phyloP scores from a whole-genome alignment of 2,113 vertebrate species.

The Myocastor coypus region DNA sequence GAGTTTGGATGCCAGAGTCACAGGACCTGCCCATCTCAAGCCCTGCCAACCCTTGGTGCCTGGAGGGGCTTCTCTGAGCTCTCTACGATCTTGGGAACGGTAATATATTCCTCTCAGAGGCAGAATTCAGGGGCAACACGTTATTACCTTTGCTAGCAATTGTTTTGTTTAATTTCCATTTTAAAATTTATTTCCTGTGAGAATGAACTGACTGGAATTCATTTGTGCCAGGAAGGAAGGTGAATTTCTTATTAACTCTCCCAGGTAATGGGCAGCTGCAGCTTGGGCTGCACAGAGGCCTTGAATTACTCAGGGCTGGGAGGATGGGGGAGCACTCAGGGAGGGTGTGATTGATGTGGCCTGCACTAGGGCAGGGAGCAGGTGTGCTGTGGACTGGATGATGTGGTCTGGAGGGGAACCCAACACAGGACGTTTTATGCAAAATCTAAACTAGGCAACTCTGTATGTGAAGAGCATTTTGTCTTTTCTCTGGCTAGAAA shows the following conservation, averaged over 20 bases:
- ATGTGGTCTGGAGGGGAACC: not conserved
- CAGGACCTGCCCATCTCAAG: not conserved
- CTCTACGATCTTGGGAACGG: conserved; percentile 40
- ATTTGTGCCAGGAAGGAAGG: conserved; percentile 75
- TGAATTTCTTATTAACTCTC: conserved; percentile 83
- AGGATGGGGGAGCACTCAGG: not conserved
- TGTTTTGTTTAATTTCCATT: conserved; percentile 86
- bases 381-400: not conserved
- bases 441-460: not conserved
- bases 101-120: conserved; percentile 80
- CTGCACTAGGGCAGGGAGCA: not conserved
- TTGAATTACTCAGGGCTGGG: conserved; percentile 62
- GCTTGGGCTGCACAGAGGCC: conserved; percentile 33
- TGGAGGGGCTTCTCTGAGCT: not conserved
- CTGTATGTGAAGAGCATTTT: not conserved
- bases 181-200: conserved; percentile 83
- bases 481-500: not conserved
- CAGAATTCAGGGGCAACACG: conserved; percentile 69
- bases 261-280: conserved; percentile 76
- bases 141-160: conserved; percentile 82
- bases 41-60: not conserved
- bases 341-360: not conserved
- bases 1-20: not conserved
- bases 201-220: conserved; percentile 81
- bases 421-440: not conserved